Evolutionary conservation across 2,888 invertebrate species (phyloP).

Genomic region (Leistus spinibarbis): DNA sequence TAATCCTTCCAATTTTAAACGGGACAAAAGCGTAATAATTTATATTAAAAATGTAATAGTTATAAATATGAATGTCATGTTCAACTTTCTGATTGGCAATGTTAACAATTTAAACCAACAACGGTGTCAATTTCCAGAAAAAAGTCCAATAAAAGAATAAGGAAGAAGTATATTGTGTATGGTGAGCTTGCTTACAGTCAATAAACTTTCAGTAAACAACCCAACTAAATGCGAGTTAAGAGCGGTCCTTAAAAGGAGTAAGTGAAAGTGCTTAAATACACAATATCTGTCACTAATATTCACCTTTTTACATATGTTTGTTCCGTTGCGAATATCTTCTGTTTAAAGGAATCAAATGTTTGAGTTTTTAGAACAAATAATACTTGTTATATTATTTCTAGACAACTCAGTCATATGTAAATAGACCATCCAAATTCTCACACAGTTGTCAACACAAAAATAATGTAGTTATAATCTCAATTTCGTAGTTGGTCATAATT

Average conservation of each 20-base stretch:
- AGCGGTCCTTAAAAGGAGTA: background rate
- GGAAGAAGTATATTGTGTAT: background rate
- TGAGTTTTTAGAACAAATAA: too few relatives aligned
- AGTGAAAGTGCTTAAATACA: background rate
- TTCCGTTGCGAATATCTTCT: background rate
- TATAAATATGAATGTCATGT: too few relatives aligned
- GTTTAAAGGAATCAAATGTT: background rate
- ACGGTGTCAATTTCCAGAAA: background rate
- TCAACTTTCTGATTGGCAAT: background rate
- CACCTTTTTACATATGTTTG: background rate
- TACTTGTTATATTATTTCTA: too few relatives aligned
- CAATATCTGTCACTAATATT: background rate
- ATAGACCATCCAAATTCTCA: too few relatives aligned
- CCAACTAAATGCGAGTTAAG: background rate
- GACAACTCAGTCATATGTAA: too few relatives aligned
- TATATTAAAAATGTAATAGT: too few relatives aligned
- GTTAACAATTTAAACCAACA: background rate
- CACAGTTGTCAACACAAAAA: too few relatives aligned
- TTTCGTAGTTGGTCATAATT: too few relatives aligned
- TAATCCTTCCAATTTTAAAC: too few relatives aligned
- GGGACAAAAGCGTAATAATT: too few relatives aligned
- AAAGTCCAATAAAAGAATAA: background rate
- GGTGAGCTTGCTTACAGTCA: background rate
- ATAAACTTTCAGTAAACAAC: constrained; percentile 9
- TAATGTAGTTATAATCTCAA: too few relatives aligned